A percentile compares a stretch with the other conserved stretches of the same genome.
Evolutionary conservation across 2,113 vertebrate genomes (phyloP).

Genomic region (Heliornis fulica): DNA sequence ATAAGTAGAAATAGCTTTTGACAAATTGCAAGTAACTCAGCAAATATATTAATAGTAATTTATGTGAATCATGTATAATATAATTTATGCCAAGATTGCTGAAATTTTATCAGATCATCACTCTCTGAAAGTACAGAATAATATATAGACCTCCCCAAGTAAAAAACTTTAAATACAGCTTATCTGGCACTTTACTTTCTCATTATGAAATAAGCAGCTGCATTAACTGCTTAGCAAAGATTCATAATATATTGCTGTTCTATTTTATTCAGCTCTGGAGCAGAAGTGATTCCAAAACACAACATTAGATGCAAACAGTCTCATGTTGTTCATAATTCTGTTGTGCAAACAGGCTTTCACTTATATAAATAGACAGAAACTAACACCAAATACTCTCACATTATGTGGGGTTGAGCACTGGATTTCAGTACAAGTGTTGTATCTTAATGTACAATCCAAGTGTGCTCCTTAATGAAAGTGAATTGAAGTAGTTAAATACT

Average conservation of each 20-base stretch:
- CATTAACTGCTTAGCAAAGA: not conserved
- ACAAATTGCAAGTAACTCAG: slow-evolving; percentile 54
- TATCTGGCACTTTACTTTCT: slow-evolving; percentile 18
- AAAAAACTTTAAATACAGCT: slow-evolving; percentile 34
- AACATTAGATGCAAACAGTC: not conserved
- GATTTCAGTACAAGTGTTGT: not conserved
- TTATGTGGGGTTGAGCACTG: not conserved
- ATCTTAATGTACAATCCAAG: too few relatives aligned
- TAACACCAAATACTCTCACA: not conserved
- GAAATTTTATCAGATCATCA: slow-evolving; percentile 59
- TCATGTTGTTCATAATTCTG: not conserved
- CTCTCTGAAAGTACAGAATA: slow-evolving; percentile 22
- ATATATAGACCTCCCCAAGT: slow-evolving; percentile 9
- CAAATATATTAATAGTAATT: slow-evolving; percentile 46
- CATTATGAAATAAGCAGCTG: slow-evolving; percentile 27
- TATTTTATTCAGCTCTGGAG: slow-evolving; percentile 9
- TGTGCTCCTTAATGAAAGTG: not conserved
- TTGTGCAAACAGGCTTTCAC: not conserved
- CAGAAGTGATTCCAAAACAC: not conserved
- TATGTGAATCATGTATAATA: not conserved
- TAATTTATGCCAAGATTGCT: slow-evolving; percentile 34
- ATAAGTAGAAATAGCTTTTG: slow-evolving; percentile 45
- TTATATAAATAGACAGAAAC: not conserved
- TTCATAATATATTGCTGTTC: not conserved
- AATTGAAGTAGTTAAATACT: not conserved